Percentiles rank a stretch among this genome's conserved stretches.
Evolutionary conservation across 2,113 vertebrate species (phyloP).

Genomic region (Thalassoma bifasciatum): DNA sequence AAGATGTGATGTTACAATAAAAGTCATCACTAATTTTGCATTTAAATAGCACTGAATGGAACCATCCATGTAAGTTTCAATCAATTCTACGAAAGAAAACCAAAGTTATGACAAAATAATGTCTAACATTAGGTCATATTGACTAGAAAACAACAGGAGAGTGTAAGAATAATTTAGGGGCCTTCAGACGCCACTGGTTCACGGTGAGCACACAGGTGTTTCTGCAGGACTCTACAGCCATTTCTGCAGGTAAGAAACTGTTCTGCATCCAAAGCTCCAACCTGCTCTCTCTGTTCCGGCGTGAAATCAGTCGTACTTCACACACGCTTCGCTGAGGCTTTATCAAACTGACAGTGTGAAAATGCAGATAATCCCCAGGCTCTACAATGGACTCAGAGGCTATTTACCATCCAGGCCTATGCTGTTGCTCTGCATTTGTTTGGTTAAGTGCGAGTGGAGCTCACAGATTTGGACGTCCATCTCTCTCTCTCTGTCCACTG

Average conservation of each 20-base stretch:
- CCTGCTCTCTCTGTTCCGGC: background rate
- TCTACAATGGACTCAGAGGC: slow-evolving; percentile 12
- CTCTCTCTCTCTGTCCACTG: slow-evolving; percentile 30
- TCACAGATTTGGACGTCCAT: slow-evolving; percentile 26
- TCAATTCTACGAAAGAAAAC: too few species aligned
- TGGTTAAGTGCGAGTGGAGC: slow-evolving; percentile 24
- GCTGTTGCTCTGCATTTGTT: slow-evolving; percentile 45
- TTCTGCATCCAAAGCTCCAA: background rate
- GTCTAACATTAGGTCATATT: too few species aligned
- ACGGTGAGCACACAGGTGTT: background rate
- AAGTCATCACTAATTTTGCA: too few species aligned
- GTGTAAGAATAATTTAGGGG: too few species aligned
- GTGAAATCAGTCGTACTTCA: slow-evolving; percentile 20
- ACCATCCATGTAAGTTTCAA: too few species aligned
- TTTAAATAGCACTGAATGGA: too few species aligned
- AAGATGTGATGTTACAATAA: too few species aligned
- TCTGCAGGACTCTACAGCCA: background rate
- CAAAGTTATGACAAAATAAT: too few species aligned
- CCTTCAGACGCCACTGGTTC: too few species aligned
- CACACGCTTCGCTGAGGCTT: background rate
- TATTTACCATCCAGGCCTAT: slow-evolving; percentile 43
- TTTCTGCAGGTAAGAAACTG: background rate
- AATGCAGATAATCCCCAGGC: slow-evolving; percentile 46
- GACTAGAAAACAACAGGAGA: too few species aligned
- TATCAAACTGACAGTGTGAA: slow-evolving; percentile 22